Evolutionary conservation across 2,113 vertebrate genomes (phyloP).

Genomic region (Marmota flaviventris): DNA sequence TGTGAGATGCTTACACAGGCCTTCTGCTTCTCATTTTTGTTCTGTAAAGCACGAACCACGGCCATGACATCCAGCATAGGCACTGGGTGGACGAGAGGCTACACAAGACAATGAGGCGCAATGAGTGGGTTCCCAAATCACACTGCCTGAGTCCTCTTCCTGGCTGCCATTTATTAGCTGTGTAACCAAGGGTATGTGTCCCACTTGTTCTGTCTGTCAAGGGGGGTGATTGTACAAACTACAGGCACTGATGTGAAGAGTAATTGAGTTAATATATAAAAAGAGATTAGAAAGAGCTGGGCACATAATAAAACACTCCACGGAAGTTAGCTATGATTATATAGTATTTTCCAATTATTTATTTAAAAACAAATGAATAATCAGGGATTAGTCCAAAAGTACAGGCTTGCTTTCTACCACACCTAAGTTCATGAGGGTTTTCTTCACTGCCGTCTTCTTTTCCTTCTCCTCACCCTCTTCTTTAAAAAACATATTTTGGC

Average conservation of each 20-base stretch:
- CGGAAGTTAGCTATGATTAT: not conserved
- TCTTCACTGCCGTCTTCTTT: too few relatives aligned
- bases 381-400: not conserved
- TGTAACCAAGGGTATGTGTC: not conserved
- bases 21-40: not conserved
- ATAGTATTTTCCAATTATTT: not conserved
- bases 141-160: not conserved
- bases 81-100: not conserved
- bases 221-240: not conserved
- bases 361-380: conserved; percentile 29
- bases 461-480: not conserved
- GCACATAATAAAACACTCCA: not conserved
- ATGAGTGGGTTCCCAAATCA: not conserved
- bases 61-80: not conserved
- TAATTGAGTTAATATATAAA: not conserved
- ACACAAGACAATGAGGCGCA: not conserved
- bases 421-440: not conserved
- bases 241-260: not conserved
- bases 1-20: not conserved
- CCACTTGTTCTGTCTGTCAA: not conserved
- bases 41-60: not conserved
- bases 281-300: conserved; percentile 6
- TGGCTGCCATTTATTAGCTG: not conserved
- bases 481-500: not conserved
- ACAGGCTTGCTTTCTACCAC: not conserved